Conservation (phyloP, 2,888 invertebrate genomes). For the Stenodera caucasica region DNA sequence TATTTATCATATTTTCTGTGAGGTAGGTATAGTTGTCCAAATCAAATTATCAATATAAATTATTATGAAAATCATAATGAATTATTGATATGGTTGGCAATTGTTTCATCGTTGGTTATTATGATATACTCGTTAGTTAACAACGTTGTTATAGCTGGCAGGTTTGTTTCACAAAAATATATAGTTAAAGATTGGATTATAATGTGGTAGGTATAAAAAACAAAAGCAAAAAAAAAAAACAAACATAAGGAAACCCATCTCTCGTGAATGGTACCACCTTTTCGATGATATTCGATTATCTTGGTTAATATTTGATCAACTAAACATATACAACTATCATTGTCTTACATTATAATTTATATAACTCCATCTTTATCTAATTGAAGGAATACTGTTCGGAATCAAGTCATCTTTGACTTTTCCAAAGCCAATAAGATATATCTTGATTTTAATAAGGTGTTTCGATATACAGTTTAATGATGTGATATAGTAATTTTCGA, state of each 20-base stretch:
- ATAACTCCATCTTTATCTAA: background rate
- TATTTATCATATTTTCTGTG: conserved; percentile 49
- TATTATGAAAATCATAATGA: background rate
- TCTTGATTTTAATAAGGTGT: conserved; percentile 47
- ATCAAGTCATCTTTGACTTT: conserved; percentile 48
- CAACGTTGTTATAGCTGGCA: conserved; percentile 44
- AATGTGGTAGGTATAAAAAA: conserved; percentile 19
- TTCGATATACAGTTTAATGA: conserved; percentile 32
- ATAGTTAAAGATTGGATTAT: background rate
- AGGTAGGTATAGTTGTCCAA: conserved; percentile 49
- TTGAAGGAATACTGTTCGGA: conserved; percentile 26
- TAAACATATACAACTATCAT: background rate
- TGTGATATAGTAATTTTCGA: conserved; percentile 24
- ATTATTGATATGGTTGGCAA: background rate
- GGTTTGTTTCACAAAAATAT: conserved; percentile 12
- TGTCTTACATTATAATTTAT: conserved; percentile 9
- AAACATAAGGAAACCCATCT: background rate
- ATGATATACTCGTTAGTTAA: conserved; percentile 51
- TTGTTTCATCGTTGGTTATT: conserved; percentile 37
- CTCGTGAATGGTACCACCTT: conserved; percentile 2
- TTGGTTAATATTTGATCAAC: background rate
- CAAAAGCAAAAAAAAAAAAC: background rate
- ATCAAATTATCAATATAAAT: conserved; percentile 9
- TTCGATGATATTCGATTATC: conserved; percentile 2
- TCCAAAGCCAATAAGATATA: conserved; percentile 40